Base-by-base conservation (phyloP, 2,797 vertebrate genomes). In the Heteromormyrus szaboi region DNA sequence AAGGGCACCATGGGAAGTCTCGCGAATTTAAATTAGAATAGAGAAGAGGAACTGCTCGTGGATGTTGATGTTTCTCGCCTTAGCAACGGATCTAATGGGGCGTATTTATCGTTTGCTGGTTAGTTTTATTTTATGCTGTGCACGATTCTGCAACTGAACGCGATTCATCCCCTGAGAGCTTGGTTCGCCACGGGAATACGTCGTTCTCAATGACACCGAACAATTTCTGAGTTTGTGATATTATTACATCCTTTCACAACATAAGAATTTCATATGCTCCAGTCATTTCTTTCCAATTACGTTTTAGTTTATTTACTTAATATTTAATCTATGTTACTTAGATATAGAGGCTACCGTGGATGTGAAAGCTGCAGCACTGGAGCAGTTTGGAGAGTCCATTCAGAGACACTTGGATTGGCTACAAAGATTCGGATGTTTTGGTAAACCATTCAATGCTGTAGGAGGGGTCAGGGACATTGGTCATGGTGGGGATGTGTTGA, bases 1-100 rank as follows among this genome's bases (percentile, higher is more conserved):
- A 25, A 33, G 59, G 1, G 92, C 91, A 93, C 91, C 92, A 89
- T 33, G 89, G 90, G 86, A 85, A 41, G 4, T 68, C 54, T 14
- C 5, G 12, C 25, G 56, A 88, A 85, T 88, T 88, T 88, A 62
- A 88, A 88, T 25, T 41, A 5, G 41, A 46, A 46, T n/a, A n/a
- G 76, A 72, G 25, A 72, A 72, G 68, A 37, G 68, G 29, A 72
- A 37, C 68, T 41, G 14, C 33, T 72, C 4, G 14, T 46, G 41
- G 19, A 22, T 81, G 2, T 81, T 81, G 41, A n/a, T 9, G 17
- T 19, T 81, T 81, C 41, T 44, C 41, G 41, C 6, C 19, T 22
- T 81, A n/a, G 76, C 3, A 46, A 46, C 76, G 2, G 17, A 44
- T 81, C 19, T n/a, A 44, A 37, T 79, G 7, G 68, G 68, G 12